A percentile compares a stretch with the other conserved stretches of the same genome.
phyloP scores from a whole-genome alignment of 1,140 invertebrate genomes.

The Temnothorax longispinosus region DNA sequence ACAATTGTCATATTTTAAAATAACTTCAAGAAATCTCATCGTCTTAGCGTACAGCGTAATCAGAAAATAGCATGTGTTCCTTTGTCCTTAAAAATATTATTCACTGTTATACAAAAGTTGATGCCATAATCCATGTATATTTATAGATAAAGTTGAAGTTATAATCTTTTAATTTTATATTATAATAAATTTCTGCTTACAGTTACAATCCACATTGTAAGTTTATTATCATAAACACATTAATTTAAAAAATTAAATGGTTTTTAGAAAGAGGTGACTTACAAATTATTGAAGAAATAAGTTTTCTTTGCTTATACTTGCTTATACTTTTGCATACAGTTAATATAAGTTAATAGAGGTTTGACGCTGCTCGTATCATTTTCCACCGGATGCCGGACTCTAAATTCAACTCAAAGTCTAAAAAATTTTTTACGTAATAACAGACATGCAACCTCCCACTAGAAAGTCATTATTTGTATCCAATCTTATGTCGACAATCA shows the following conservation, averaged over 20 bases:
- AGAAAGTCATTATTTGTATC: constrained; percentile 8
- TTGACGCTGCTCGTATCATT: background rate
- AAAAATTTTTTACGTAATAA: constrained; percentile 6
- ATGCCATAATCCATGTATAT: background rate
- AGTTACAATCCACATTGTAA: background rate
- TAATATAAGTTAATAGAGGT: background rate
- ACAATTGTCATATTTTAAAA: constrained; percentile 57
- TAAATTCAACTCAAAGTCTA: background rate
- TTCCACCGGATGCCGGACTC: background rate
- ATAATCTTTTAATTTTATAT: background rate
- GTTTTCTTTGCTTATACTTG: background rate
- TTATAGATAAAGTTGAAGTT: background rate
- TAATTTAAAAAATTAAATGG: background rate
- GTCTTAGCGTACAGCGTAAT: background rate
- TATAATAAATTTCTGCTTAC: background rate
- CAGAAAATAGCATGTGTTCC: background rate
- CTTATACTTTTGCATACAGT: background rate
- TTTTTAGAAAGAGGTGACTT: background rate
- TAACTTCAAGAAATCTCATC: background rate
- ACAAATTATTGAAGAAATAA: background rate
- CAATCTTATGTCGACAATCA: background rate
- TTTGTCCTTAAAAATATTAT: background rate
- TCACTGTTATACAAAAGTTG: background rate
- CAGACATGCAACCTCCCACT: background rate
- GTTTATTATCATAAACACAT: background rate